Base-by-base conservation (phyloP, 2,888 invertebrate genomes). In the Leucophenga maculata region DNA sequence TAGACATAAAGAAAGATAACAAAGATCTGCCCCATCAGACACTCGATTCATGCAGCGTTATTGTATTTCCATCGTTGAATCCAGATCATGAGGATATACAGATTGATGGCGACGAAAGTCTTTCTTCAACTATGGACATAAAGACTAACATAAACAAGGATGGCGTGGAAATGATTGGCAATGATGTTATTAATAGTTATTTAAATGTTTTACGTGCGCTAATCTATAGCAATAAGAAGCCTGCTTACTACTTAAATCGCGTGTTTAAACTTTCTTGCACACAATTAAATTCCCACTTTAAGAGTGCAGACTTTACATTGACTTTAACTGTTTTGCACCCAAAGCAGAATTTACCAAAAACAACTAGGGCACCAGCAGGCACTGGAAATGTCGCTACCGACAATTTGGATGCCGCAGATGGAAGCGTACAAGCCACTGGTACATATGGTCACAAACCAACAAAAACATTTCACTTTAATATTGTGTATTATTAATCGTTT, bases 261-360 rank as follows among this genome's bases (percentile, higher is more conserved):
- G 97, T 96, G 26, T 99, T 99, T 90, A 97, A 97, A 86, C 91
- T 99, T 64, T 94, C 96, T 72, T 99, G 99, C 89, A 96, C 97
- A 0, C 97, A 97, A 88, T 91, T 97, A 72, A 96, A 94, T 89
- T 97, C 97, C 3, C 91, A 97, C 65, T 97, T 97, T 89, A 94
- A 96, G 77, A 97, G 97, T 90, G 98, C 98, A 89, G 97, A 98
- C 90, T 97, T 98, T 87, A 94, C 96, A 68, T 95, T 98, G 87
- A 97, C 97, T 75, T 87, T 97, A 78, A 96, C 96, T 0, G 97
- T 97, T 62, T 94, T 97, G 73, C 97, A 97, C 90, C 97, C 97
- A 0, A 91, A 86, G 84, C 90, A 82, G 83, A 90, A 55, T 91
- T 93, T 84, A 92, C 67, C 76, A 1, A 80, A 77, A 64, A 78